Conservation (phyloP, 2,113 vertebrate species). For the Phoenicopterus ruber region DNA sequence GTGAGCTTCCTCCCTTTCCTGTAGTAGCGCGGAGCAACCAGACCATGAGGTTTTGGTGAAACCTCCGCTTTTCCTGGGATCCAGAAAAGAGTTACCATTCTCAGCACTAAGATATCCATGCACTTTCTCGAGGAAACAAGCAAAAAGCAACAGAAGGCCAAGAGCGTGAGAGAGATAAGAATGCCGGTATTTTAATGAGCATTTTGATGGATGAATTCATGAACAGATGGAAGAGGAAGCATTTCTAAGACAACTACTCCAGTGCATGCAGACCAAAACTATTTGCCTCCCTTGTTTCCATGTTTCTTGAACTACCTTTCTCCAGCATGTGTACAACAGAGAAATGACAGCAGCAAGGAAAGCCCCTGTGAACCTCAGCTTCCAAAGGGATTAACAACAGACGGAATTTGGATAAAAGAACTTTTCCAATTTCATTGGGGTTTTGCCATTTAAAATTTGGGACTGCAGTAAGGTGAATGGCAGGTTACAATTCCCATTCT, state of each 20-base stretch:
- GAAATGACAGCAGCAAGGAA: background rate
- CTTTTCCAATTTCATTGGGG: background rate
- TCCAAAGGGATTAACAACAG: background rate
- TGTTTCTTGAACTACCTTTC: background rate
- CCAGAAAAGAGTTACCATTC: background rate
- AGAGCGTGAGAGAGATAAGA: conserved; percentile 7
- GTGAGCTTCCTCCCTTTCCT: background rate
- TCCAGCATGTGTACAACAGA: background rate
- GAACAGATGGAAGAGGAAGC: conserved; percentile 6
- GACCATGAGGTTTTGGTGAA: background rate
- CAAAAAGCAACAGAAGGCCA: conserved; percentile 11
- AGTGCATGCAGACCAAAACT: background rate
- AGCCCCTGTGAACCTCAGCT: background rate
- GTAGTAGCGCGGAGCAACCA: background rate
- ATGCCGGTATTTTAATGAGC: background rate
- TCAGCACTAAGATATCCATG: background rate
- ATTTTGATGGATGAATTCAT: background rate
- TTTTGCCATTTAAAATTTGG: background rate
- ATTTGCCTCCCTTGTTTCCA: background rate
- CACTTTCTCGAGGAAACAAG: background rate
- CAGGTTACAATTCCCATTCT: background rate
- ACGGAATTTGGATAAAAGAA: background rate
- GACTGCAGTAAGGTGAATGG: background rate
- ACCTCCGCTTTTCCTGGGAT: background rate
- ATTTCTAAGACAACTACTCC: background rate